These are phyloP conservation scores for Scelioninae gen. 1 DNA, from an alignment of 2,888 invertebrate genomes.

Conservation along the genomic window DNA sequence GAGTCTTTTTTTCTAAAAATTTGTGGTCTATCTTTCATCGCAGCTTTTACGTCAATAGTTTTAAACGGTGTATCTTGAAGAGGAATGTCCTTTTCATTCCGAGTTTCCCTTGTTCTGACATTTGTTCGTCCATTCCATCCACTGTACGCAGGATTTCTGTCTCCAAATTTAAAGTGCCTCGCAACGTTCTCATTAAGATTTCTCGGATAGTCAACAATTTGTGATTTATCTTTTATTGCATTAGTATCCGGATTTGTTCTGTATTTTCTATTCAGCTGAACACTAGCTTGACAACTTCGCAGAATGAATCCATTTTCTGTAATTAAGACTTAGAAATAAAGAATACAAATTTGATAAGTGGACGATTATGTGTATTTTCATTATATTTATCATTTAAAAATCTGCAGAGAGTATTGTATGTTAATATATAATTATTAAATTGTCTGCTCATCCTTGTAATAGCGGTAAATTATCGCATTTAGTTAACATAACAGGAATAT, in stretches of 20 bases:
- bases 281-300: constrained; percentile 80
- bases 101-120: constrained; percentile 62
- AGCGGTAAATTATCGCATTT: constrained; percentile 10
- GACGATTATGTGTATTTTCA: too few relatives aligned
- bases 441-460: constrained; percentile 20
- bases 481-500: constrained; percentile 25
- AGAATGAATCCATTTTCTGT: constrained; percentile 79
- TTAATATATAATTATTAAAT: constrained; percentile 25
- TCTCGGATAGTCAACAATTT: constrained; percentile 54
- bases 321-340: constrained; percentile 20
- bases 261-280: constrained; percentile 77
- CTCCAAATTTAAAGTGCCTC: constrained; percentile 58
- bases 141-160: constrained; percentile 30
- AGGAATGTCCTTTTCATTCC: constrained; percentile 53
- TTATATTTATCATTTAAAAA: too few relatives aligned
- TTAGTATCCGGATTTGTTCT: constrained; percentile 69
- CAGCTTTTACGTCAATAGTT: constrained; percentile 76
- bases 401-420: too few relatives aligned
- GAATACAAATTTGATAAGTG: constrained; percentile 4
- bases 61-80: constrained; percentile 76
- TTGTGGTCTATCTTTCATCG: constrained; percentile 72
- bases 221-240: constrained; percentile 61
- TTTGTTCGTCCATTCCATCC: constrained; percentile 43
- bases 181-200: constrained; percentile 48
- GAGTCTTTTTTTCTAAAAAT: constrained; percentile 76